Base-by-base conservation (phyloP, 2,888 invertebrate species). In the Axea sp. region DNA sequence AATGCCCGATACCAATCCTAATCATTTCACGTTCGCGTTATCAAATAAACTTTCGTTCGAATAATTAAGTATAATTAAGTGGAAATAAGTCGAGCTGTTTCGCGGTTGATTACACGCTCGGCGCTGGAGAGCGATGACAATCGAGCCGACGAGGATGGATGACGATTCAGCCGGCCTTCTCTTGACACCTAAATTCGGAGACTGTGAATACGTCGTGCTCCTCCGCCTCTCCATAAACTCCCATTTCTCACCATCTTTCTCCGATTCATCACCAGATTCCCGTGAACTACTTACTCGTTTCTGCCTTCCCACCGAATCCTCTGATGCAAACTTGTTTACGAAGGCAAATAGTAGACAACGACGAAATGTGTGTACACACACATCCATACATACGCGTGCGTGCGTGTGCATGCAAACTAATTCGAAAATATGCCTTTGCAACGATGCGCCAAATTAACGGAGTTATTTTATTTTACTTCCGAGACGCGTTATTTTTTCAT, bases 181-280 rank as follows among this genome's bases (percentile, higher is more conserved):
- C 47, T 55, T 39, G 41, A 47, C 22, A 15, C 39, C 67, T 47
- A 47, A 67, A 67, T 67, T 55, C 28, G 17, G 35, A 53, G 12
- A 62, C 49, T 43, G 3, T 24, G 8, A 55, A 37, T 47, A 35
- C 33, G 15, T 12, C 19, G 14, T 28, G 17, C 9, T 12, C 22
- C 30, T 22, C 37, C 19, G 5, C 17, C 43, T 41, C 53, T 17
- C 33, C 33, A 39, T 43, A 39, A 49, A 49, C 47, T 39, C 19
- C 30, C 6, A 5, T 12, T 39, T 60, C 49, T 6, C 6, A 49
- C 37, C 28, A 28, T 59, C 59, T 45, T 41, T 37, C 35, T 6
- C 59, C 31, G 22, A 57, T 57, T 57, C 57, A 43, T 57, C 55
- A 55, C 2, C 24, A 43, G 19, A 57, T 41, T 22, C 26, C 57